A percentile compares a stretch with the other conserved stretches of the same genome.
Evolutionary conservation across 1,140 invertebrate species (phyloP).

Genomic region (Chrysomallon squamiferum): DNA sequence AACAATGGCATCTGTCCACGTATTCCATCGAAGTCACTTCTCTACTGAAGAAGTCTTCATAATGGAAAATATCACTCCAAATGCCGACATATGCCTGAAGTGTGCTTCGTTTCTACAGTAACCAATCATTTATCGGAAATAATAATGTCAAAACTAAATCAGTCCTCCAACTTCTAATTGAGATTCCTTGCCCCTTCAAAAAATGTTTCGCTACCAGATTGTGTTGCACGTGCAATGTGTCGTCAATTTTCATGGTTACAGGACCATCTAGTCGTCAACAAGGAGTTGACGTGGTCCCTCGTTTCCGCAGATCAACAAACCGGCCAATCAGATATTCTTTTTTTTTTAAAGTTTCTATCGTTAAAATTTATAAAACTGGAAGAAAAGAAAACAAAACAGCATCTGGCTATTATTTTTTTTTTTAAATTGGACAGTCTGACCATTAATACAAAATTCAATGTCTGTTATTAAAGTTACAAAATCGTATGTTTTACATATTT

Average conservation of each 20-base stretch:
- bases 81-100: conserved; percentile 1
- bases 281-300: too few species aligned
- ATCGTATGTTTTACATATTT: too few species aligned
- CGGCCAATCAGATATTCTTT: too few species aligned
- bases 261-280: too few species aligned
- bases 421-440: too few species aligned
- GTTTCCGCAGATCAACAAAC: too few species aligned
- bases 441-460: too few species aligned
- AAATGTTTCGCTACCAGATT: not conserved
- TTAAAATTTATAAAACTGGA: too few species aligned
- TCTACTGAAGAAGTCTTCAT: not conserved
- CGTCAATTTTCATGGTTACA: not conserved
- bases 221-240: not conserved
- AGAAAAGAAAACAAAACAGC: too few species aligned
- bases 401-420: too few species aligned
- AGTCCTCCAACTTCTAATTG: conserved; percentile 1
- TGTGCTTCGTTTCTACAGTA: not conserved
- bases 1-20: conserved; percentile 1
- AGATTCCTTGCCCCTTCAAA: not conserved
- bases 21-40: conserved; percentile 2
- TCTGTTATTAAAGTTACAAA: too few species aligned
- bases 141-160: not conserved
- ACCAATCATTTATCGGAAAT: conserved; percentile 1
- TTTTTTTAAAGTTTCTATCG: too few species aligned
- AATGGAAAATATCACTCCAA: conserved; percentile 10